Conservation (phyloP, 2,888 invertebrate species). For the Noctua janthe region DNA sequence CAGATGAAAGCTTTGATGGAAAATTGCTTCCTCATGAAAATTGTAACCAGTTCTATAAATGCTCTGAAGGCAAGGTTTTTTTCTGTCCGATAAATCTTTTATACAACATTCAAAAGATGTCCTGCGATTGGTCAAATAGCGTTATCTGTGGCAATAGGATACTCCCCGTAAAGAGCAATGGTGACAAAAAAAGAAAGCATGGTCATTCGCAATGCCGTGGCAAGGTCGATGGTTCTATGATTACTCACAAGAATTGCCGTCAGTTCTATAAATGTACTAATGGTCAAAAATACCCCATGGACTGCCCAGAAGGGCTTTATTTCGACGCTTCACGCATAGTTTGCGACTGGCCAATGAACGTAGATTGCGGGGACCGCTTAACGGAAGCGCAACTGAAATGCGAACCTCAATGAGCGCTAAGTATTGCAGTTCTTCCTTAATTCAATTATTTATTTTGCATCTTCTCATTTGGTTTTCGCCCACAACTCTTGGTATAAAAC, state of each 20-base stretch:
- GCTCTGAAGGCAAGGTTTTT: slow-evolving; percentile 56
- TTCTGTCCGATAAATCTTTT: slow-evolving; percentile 60
- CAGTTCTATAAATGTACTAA: slow-evolving; percentile 72
- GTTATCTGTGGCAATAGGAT: slow-evolving; percentile 67
- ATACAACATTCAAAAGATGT: slow-evolving; percentile 65
- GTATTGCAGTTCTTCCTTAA: neutral
- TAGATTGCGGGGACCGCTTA: slow-evolving; percentile 68
- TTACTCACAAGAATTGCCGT: slow-evolving; percentile 73
- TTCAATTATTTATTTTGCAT: neutral
- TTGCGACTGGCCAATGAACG: slow-evolving; percentile 74
- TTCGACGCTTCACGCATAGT: slow-evolving; percentile 66
- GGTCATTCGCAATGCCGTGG: slow-evolving; percentile 64
- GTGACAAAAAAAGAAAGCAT: slow-evolving; percentile 18
- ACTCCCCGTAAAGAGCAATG: slow-evolving; percentile 4
- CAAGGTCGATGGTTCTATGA: slow-evolving; percentile 64
- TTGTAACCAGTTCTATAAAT: slow-evolving; percentile 72
- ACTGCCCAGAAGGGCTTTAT: slow-evolving; percentile 65
- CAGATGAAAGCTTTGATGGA: slow-evolving; percentile 61
- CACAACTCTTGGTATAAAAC: neutral
- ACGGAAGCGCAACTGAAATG: slow-evolving; percentile 21
- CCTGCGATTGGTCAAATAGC: slow-evolving; percentile 68
- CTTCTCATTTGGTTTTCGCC: too few species aligned
- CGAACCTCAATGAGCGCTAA: neutral
- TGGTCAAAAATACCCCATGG: slow-evolving; percentile 63
- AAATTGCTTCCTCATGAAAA: slow-evolving; percentile 68